Evolutionary conservation across 1,140 invertebrate genomes (phyloP).

Genomic region (Forficula auricularia): DNA sequence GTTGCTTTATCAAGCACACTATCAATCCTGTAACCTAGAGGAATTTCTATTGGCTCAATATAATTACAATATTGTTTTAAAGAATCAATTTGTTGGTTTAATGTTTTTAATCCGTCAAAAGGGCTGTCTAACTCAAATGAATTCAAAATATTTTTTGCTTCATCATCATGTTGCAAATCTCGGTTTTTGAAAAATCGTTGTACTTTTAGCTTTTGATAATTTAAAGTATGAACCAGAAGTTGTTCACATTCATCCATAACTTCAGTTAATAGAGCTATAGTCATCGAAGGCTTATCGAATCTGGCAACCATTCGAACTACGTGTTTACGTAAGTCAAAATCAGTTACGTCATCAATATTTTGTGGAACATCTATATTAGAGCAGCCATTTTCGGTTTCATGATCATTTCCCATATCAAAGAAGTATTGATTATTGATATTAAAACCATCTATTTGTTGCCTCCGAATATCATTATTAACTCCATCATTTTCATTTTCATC

Average conservation of each 20-base stretch:
- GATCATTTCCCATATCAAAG: too few relatives aligned
- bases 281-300: constrained; percentile 11
- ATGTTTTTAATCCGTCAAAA: constrained; percentile 11
- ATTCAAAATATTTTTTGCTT: constrained; percentile 5
- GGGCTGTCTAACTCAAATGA: constrained; percentile 8
- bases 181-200: constrained; percentile 1
- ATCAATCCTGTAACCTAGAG: constrained; percentile 10
- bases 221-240: constrained; percentile 1
- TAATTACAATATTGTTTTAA: constrained; percentile 10
- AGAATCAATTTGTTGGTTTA: constrained; percentile 13
- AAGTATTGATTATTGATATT: too few relatives aligned
- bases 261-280: constrained; percentile 4
- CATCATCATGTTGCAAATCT: constrained; percentile 5
- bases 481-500: not conserved
- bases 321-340: constrained; percentile 7
- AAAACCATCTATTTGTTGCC: not conserved
- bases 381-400: too few relatives aligned
- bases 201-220: constrained; percentile 9
- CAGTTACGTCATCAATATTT: not conserved
- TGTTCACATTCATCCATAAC: constrained; percentile 11
- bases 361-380: not conserved
- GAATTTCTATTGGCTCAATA: constrained; percentile 11
- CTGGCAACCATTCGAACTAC: constrained; percentile 11
- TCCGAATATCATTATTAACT: not conserved
- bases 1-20: not conserved